Conservation (phyloP, 2,113 vertebrate species). For the Sisor rabdophorus region DNA sequence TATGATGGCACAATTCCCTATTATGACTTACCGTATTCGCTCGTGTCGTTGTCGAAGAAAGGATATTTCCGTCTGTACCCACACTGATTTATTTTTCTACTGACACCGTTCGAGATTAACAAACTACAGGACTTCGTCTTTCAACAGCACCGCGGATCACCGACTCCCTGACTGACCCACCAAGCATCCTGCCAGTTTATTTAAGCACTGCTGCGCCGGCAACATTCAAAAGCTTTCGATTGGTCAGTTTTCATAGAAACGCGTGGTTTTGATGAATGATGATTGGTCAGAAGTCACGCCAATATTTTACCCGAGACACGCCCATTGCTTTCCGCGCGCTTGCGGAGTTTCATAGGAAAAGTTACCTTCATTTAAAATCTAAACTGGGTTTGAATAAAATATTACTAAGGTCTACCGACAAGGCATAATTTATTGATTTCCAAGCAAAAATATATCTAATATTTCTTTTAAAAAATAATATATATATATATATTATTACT, state of each 20-base stretch:
- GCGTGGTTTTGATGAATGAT: neutral
- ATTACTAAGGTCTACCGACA: neutral
- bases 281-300: slow-evolving; percentile 51
- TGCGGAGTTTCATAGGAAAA: slow-evolving; percentile 1
- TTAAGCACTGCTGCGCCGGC: slow-evolving; percentile 33
- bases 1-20: neutral
- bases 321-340: slow-evolving; percentile 31
- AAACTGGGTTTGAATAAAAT: neutral
- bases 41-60: neutral
- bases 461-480: neutral
- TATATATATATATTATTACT: neutral
- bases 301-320: slow-evolving; percentile 30
- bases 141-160: slow-evolving; percentile 25
- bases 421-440: neutral
- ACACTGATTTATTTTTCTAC: neutral
- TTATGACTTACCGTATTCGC: slow-evolving; percentile 28
- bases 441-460: neutral
- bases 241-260: slow-evolving; percentile 29
- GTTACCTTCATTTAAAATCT: neutral
- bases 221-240: slow-evolving; percentile 21
- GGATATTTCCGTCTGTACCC: neutral
- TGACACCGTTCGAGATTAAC: neutral
- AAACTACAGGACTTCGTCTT: slow-evolving; percentile 3
- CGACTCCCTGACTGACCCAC: slow-evolving; percentile 27
- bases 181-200: slow-evolving; percentile 33